Evolutionary conservation across 2,113 vertebrate species (phyloP).

Genomic region (Scophthalmus maximus): DNA sequence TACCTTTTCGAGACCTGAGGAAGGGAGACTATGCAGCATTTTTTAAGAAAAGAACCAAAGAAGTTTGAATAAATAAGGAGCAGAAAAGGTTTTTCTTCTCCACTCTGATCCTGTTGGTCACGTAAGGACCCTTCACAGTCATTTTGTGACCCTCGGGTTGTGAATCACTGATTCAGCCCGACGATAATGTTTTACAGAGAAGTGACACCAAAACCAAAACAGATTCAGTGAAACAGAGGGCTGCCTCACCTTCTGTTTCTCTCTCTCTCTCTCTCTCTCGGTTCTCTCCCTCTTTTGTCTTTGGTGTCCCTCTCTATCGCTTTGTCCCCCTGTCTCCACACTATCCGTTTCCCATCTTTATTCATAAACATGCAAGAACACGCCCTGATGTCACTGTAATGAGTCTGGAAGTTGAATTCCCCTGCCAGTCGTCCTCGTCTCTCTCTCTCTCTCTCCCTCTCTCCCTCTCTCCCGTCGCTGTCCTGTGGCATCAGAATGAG

Average conservation of each 20-base stretch:
- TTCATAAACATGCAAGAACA: slow-evolving; percentile 32
- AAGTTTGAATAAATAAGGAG: no score
- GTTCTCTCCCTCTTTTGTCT: neutral
- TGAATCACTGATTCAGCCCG: neutral
- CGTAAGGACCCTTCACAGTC: no score
- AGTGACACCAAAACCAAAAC: neutral
- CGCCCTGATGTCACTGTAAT: slow-evolving; percentile 49
- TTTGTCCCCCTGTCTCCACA: slow-evolving; percentile 9
- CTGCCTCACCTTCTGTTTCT: neutral
- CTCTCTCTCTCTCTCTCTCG: neutral
- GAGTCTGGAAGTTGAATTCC: slow-evolving; percentile 46
- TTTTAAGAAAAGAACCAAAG: neutral
- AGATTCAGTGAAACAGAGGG: neutral
- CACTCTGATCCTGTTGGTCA: no score
- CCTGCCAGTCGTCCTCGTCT: neutral
- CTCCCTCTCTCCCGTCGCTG: no score
- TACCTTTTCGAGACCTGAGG: neutral
- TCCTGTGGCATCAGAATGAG: slow-evolving; percentile 37
- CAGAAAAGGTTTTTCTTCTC: neutral
- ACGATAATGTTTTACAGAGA: neutral
- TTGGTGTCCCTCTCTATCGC: neutral
- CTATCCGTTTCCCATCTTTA: slow-evolving; percentile 16
- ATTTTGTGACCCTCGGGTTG: neutral
- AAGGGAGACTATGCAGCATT: neutral
- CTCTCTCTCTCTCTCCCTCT: slow-evolving; percentile 24